Evolutionary conservation across 2,113 vertebrate genomes (phyloP), one percentile per base, ranked within the genome.

Genomic region (Datnioides undecimradiatus): DNA sequence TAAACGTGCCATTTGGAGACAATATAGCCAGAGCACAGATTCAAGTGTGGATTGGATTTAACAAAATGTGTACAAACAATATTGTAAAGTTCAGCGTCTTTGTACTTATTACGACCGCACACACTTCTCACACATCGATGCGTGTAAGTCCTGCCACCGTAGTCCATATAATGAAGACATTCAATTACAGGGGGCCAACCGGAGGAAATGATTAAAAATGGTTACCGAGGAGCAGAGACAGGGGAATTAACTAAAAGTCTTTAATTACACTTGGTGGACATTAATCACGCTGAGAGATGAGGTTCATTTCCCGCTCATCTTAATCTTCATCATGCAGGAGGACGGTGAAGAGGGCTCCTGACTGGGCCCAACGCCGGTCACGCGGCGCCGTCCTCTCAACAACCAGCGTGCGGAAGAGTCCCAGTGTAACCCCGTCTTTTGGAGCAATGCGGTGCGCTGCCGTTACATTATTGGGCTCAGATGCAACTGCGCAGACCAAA

Each of bases 221-320:
- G 89, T 86, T 91, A 90, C 70, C 29, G 73, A 86, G 86, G 88
- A 91, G 83, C 64, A 73, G 75, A 82, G 93, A 93, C 93, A 91
- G 84, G 90, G 90, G 90, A 94, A 94, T 95, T 94, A 95, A 93
- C 92, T 93, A 88, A 94, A 94, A 87, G 90, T 94, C 88, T 93
- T 94, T 94, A 95, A 95, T 95, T 95, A 94, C 88, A 91, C 87
- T 90, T 92, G 85, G 89, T 88, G 84, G 90, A 90, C 90, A 94
- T 95, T 93, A 92, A 94, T 95, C 93, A 93, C 66, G 60, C 79
- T 87, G 93, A 91, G 85, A 90, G 84, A 94, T 93, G 90, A 91
- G 90, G 79, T 90, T 93, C 86, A 93, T 94, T 95, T 95, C 88
- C 91, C 84, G 6, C 86, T 90, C 91, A 88, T 93, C 90, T 94